A percentile compares a stretch with the other conserved stretches of the same genome.
These are phyloP conservation scores for Erythrolamprus reginae DNA, from an alignment of 2,113 vertebrate species.

Conservation along the genomic window DNA sequence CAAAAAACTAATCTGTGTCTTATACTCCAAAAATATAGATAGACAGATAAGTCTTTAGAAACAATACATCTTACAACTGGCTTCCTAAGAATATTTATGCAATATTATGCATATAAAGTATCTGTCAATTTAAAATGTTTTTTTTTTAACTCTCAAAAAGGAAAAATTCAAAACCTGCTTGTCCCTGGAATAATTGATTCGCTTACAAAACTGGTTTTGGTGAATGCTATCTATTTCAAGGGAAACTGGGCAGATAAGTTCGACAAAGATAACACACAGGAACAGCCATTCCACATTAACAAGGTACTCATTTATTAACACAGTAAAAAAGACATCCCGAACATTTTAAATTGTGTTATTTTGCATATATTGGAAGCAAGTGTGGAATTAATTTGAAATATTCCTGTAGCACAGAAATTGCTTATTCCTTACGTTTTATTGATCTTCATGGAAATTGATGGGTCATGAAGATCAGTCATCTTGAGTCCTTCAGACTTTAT, in stretches of 20 bases:
- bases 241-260: conserved; percentile 84
- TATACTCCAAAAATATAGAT: too few relatives aligned
- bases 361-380: neutral
- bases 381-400: neutral
- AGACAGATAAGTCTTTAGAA: neutral
- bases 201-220: conserved; percentile 79
- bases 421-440: neutral
- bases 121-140: neutral
- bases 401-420: neutral
- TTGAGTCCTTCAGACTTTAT: neutral
- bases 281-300: conserved; percentile 75
- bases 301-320: conserved; percentile 64
- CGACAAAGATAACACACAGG: conserved; percentile 62
- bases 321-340: neutral
- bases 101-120: neutral
- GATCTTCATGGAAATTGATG: neutral
- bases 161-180: conserved; percentile 87
- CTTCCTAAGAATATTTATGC: neutral
- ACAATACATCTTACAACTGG: neutral
- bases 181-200: conserved; percentile 64
- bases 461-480: neutral
- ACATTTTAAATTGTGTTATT: neutral
- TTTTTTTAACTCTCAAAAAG: conserved; percentile 53
- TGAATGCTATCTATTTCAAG: conserved; percentile 96
- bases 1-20: too few relatives aligned